phyloP scores from a whole-genome alignment of 1,140 invertebrate species.

The Belonocnema kinseyi region DNA sequence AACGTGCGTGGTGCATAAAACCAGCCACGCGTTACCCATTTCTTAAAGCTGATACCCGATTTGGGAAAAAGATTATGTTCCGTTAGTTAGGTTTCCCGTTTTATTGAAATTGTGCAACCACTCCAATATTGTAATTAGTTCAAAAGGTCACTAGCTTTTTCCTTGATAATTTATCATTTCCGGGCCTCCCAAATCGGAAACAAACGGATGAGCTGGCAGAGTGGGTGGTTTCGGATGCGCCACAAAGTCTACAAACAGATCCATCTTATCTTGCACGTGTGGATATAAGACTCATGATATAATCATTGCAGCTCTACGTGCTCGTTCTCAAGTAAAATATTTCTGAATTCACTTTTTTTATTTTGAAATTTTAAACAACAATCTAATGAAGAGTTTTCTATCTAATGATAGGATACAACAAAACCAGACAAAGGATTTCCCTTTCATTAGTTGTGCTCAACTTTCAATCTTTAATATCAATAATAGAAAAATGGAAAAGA shows the following conservation, averaged over 20 bases:
- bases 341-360: too few relatives aligned
- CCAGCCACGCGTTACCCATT: constrained; percentile 48
- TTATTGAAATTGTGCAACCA: background rate
- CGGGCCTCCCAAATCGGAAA: constrained; percentile 44
- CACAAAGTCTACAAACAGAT: constrained; percentile 4
- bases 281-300: background rate
- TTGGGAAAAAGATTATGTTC: constrained; percentile 56
- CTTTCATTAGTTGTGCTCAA: too few relatives aligned
- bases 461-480: background rate
- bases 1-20: constrained; percentile 44
- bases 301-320: background rate
- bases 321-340: too few relatives aligned
- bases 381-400: too few relatives aligned
- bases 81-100: constrained; percentile 50
- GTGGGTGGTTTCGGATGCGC: constrained; percentile 13
- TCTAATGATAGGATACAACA: too few relatives aligned
- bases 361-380: too few relatives aligned
- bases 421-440: too few relatives aligned
- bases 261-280: background rate
- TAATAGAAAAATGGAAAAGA: background rate
- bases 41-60: constrained; percentile 51
- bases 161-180: background rate
- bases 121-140: background rate
- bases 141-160: background rate
- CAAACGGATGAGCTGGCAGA: constrained; percentile 54